phyloP scores from a whole-genome alignment of 2,888 invertebrate genomes.

The Pegoplata infirma region DNA sequence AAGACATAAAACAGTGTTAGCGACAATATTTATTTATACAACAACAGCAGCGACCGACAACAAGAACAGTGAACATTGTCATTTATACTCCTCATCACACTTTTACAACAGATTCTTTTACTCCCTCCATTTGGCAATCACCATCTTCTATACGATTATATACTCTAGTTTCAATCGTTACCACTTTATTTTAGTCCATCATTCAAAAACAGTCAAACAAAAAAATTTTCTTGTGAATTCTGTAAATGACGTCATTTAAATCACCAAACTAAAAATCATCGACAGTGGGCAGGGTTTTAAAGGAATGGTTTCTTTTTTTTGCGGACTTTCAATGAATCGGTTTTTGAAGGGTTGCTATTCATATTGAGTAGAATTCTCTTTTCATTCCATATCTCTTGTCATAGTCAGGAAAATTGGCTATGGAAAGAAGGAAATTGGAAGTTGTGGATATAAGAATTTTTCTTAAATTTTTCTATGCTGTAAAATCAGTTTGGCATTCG shows the following conservation, averaged over 20 bases:
- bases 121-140: constrained; percentile 14
- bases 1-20: constrained; percentile 57
- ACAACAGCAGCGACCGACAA: not conserved
- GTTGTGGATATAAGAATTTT: no score
- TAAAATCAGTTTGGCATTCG: no score
- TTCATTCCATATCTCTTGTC: no score
- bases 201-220: constrained; percentile 60
- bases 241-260: constrained; percentile 61
- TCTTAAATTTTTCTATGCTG: no score
- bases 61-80: constrained; percentile 48
- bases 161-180: constrained; percentile 57
- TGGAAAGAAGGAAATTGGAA: no score
- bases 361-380: no score
- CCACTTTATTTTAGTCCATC: constrained; percentile 62
- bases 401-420: no score
- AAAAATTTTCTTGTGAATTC: constrained; percentile 46
- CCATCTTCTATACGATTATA: constrained; percentile 2
- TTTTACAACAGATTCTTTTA: not conserved
- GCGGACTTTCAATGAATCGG: no score
- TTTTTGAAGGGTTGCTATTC: no score
- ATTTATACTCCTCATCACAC: constrained; percentile 52
- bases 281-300: constrained; percentile 11
- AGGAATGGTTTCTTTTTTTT: no score
- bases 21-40: constrained; percentile 42
- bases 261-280: constrained; percentile 13